Percentiles rank a stretch among this genome's conserved stretches.
Conservation (phyloP, 2,888 invertebrate species). For the Aleiodes alternator region DNA sequence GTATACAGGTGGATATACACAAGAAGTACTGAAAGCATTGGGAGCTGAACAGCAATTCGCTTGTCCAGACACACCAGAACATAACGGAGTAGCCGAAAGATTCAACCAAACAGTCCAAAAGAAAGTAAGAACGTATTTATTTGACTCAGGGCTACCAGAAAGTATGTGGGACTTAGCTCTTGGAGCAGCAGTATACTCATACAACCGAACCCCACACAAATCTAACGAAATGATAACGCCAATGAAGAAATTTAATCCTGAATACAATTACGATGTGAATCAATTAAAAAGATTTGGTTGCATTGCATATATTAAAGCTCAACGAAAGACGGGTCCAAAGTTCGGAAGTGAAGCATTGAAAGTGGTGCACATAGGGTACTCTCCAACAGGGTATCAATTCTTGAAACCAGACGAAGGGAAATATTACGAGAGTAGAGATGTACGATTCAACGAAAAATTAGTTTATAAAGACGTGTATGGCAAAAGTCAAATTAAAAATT, state of each 20-base stretch:
- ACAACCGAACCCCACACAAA: conserved; percentile 52
- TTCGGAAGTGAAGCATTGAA: conserved; percentile 26
- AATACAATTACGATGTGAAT: conserved; percentile 46
- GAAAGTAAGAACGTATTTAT: conserved; percentile 49
- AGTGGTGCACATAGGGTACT: no score
- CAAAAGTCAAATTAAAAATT: conserved; percentile 16
- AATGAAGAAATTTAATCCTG: conserved; percentile 44
- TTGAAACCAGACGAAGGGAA: no score
- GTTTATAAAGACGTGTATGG: conserved; percentile 47
- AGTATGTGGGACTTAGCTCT: no score
- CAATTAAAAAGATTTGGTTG: conserved; percentile 50
- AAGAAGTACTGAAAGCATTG: conserved; percentile 43
- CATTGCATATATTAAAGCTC: conserved; percentile 51
- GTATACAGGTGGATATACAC: conserved; percentile 48
- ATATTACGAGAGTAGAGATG: no score
- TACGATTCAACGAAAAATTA: conserved; percentile 37
- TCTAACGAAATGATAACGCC: conserved; percentile 46
- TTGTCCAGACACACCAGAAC: background rate
- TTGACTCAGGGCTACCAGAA: conserved; percentile 49
- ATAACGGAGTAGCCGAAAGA: conserved; percentile 48
- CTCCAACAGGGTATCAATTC: no score
- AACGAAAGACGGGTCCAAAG: conserved; percentile 45
- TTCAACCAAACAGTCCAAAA: conserved; percentile 52
- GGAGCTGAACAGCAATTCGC: conserved; percentile 41
- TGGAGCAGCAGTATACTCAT: background rate